Conservation (phyloP, 1,140 invertebrate genomes). For the Cotesia glomerata region DNA sequence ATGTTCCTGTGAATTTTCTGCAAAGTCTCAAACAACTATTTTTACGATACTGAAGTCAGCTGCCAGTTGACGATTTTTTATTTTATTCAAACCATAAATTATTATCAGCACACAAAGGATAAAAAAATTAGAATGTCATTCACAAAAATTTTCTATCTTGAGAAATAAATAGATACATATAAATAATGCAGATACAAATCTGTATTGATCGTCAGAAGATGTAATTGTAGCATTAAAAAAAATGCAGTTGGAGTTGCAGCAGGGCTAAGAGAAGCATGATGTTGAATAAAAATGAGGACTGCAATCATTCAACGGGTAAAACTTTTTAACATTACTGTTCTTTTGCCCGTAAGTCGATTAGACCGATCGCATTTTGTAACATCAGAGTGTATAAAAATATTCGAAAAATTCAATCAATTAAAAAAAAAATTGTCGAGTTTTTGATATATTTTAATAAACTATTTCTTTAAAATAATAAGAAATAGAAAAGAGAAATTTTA, state of each 20-base stretch:
- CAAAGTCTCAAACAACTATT: too few species aligned
- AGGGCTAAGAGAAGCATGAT: too few species aligned
- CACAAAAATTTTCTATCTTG: too few species aligned
- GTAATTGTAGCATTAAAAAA: conserved; percentile 1
- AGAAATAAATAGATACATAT: neutral
- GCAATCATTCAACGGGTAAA: conserved; percentile 25
- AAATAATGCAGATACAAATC: neutral
- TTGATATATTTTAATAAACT: neutral
- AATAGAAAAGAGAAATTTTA: too few species aligned
- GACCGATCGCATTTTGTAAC: neutral
- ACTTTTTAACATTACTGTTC: conserved; percentile 32
- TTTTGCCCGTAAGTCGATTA: conserved; percentile 33
- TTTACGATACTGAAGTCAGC: too few species aligned
- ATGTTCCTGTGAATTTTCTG: too few species aligned
- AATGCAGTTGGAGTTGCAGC: neutral
- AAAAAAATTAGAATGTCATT: too few species aligned
- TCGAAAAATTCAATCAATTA: too few species aligned
- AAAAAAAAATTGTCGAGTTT: neutral
- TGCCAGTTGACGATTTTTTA: too few species aligned
- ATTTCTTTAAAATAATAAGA: too few species aligned
- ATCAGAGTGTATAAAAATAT: neutral
- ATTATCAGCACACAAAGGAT: too few species aligned
- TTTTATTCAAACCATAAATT: too few species aligned
- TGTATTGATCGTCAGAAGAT: neutral
- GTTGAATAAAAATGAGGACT: conserved; percentile 24